Conservation (phyloP, 2,113 vertebrate species). For the Pardalotus punctatus region DNA sequence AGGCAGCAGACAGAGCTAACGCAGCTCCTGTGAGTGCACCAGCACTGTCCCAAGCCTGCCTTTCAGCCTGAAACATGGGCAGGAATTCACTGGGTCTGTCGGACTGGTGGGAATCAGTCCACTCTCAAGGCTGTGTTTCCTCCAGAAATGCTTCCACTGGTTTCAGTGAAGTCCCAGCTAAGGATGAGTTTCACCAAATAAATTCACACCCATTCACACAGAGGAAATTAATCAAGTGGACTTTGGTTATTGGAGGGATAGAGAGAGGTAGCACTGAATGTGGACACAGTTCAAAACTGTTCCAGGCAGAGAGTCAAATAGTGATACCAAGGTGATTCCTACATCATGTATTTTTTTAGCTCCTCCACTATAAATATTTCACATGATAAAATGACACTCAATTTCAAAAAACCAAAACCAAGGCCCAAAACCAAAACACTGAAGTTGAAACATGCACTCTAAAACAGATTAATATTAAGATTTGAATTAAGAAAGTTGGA, state of each 20-base stretch:
- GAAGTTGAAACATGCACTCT: slow-evolving; percentile 55
- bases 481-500: slow-evolving; percentile 73
- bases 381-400: slow-evolving; percentile 1
- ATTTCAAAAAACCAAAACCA: not conserved
- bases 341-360: not conserved
- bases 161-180: not conserved
- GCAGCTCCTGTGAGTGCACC: not conserved
- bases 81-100: not conserved
- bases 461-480: slow-evolving; percentile 68
- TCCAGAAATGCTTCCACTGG: not conserved
- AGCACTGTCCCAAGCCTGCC: not conserved
- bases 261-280: not conserved
- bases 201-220: not conserved
- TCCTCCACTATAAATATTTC: slow-evolving; percentile 24
- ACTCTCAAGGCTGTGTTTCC: not conserved
- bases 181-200: not conserved
- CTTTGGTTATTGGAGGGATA: not conserved
- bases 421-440: not conserved
- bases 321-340: not conserved
- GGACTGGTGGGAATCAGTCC: not conserved
- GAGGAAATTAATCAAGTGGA: not conserved
- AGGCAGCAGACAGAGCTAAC: not conserved
- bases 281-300: not conserved
- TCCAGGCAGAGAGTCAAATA: not conserved
- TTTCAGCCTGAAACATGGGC: not conserved